A percentile compares a stretch with the other conserved stretches of the same genome.
These are phyloP conservation scores for Plutomurus gul DNA, from an alignment of 1,140 invertebrate species.

Conservation along the genomic window DNA sequence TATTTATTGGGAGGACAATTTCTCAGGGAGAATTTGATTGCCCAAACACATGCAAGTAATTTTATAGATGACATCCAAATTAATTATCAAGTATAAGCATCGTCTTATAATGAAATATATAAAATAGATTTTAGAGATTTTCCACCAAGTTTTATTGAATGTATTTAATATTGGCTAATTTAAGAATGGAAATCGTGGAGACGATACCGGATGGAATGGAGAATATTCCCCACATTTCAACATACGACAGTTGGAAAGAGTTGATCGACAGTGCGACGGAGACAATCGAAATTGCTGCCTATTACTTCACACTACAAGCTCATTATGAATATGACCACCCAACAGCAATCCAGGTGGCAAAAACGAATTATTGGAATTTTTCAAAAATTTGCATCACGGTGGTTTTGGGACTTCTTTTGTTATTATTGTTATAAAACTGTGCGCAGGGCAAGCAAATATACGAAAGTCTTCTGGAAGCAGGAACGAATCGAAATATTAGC, in stretches of 20 bases:
- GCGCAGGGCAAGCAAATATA: conserved; percentile 84
- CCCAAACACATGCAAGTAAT: too few relatives aligned
- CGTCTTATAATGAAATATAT: neutral
- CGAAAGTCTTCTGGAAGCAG: conserved; percentile 72
- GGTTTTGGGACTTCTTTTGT: neutral
- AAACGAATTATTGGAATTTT: neutral
- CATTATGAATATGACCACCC: conserved; percentile 66
- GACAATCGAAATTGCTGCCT: conserved; percentile 85
- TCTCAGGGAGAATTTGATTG: too few relatives aligned
- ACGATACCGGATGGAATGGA: conserved; percentile 81
- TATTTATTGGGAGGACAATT: too few relatives aligned
- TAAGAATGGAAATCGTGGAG: conserved; percentile 68
- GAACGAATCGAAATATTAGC: conserved; percentile 69
- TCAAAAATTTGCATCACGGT: neutral
- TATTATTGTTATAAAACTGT: neutral
- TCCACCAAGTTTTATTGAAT: neutral
- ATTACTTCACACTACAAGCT: conserved; percentile 82
- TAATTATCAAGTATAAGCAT: too few relatives aligned
- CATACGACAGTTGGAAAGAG: conserved; percentile 76
- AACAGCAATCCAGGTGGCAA: conserved; percentile 64
- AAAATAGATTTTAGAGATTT: neutral
- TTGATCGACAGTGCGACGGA: conserved; percentile 73
- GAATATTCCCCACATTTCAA: conserved; percentile 68
- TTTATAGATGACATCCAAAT: too few relatives aligned
- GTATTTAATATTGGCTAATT: neutral